Conservation (phyloP, 2,888 invertebrate genomes). For the Drosophila setosimentum region DNA sequence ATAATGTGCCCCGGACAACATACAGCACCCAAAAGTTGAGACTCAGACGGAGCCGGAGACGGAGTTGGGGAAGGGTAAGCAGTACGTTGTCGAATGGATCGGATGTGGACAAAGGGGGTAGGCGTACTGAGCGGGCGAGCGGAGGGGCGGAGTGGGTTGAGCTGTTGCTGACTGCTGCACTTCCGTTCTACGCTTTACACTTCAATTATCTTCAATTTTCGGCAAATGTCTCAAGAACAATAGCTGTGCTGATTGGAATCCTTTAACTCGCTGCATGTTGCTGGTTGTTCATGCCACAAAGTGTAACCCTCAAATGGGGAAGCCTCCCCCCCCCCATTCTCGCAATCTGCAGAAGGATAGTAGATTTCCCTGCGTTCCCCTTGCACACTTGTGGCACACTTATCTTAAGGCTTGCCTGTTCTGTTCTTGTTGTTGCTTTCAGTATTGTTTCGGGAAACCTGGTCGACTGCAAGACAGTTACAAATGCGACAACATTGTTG, state of each 20-base stretch:
- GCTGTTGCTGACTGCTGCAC: slow-evolving; percentile 72
- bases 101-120: slow-evolving; percentile 12
- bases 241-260: slow-evolving; percentile 79
- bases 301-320: slow-evolving; percentile 2
- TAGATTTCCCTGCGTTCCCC: slow-evolving; percentile 5
- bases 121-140: not conserved
- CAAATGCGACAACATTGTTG: slow-evolving; percentile 79
- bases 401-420: slow-evolving; percentile 40
- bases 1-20: slow-evolving; percentile 66
- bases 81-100: slow-evolving; percentile 28
- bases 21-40: slow-evolving; percentile 47
- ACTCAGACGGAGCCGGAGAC: not conserved
- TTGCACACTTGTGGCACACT: slow-evolving; percentile 48
- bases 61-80: not conserved
- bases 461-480: slow-evolving; percentile 72
- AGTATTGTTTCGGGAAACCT: slow-evolving; percentile 55
- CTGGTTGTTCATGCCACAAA: slow-evolving; percentile 50
- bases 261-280: slow-evolving; percentile 77
- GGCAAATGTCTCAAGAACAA: slow-evolving; percentile 82
- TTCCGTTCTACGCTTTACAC: slow-evolving; percentile 78
- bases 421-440: slow-evolving; percentile 22
- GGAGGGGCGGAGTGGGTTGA: not conserved
- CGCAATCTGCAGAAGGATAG: not conserved
- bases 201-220: slow-evolving; percentile 82
- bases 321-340: no score